Evolutionary conservation across 2,888 invertebrate species (phyloP).

Genomic region (Trichopria drosophilae): DNA sequence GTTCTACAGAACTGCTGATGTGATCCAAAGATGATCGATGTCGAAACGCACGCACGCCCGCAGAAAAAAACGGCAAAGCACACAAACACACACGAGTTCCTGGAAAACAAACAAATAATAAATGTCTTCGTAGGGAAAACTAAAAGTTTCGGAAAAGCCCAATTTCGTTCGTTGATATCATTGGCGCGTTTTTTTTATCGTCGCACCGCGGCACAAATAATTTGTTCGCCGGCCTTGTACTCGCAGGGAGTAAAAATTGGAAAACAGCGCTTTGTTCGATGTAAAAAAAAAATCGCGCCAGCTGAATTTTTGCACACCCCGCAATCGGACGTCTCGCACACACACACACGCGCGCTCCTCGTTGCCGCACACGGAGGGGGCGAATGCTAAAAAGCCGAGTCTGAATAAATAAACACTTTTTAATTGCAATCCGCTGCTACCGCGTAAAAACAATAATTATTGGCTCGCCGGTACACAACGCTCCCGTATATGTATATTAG

Average conservation of each 20-base stretch:
- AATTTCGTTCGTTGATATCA: too few species aligned
- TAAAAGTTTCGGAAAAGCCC: too few species aligned
- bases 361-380: constrained; percentile 38
- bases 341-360: constrained; percentile 24
- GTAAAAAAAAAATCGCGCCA: constrained; percentile 46
- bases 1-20: too few species aligned
- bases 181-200: constrained; percentile 27
- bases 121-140: too few species aligned
- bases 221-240: constrained; percentile 35
- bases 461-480: constrained; percentile 47
- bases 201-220: constrained; percentile 23
- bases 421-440: constrained; percentile 56
- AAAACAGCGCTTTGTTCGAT: constrained; percentile 42
- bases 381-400: constrained; percentile 54
- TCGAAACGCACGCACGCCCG: too few species aligned
- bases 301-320: constrained; percentile 27
- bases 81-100: too few species aligned
- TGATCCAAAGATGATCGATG: too few species aligned
- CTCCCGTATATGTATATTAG: constrained; percentile 37
- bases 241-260: constrained; percentile 41
- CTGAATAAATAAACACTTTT: constrained; percentile 59
- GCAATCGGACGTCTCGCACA: constrained; percentile 14
- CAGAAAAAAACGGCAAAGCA: too few species aligned
- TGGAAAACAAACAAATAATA: too few species aligned
- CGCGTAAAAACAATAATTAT: constrained; percentile 58